Evolutionary conservation across 30 jellyfish, hydroid and myxozoan species (phyloP).

Genomic region (Turritopsis rubra): DNA sequence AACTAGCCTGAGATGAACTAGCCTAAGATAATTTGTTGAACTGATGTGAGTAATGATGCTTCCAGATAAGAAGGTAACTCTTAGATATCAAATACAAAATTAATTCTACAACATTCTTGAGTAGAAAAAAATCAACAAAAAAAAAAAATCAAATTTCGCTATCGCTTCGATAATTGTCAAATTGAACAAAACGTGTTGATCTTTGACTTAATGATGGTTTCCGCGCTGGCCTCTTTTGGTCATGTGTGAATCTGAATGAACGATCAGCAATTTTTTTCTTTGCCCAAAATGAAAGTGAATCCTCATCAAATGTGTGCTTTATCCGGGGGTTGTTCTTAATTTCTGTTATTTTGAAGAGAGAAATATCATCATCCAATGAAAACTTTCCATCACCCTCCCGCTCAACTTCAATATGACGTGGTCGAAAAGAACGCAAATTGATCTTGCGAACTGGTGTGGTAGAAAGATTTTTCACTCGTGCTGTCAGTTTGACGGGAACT

Average conservation of each 20-base stretch:
- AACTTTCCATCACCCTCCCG: not conserved
- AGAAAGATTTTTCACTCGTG: slow-evolving; percentile 17
- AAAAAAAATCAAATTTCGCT: not conserved
- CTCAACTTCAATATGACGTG: not conserved
- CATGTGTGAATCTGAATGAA: not conserved
- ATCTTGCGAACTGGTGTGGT: not conserved
- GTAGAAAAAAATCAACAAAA: not conserved
- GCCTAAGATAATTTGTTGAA: no score
- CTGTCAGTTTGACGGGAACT: slow-evolving; percentile 17
- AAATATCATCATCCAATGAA: not conserved
- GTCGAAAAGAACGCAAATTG: slow-evolving; percentile 1
- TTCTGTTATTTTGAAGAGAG: not conserved
- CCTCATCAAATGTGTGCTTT: not conserved
- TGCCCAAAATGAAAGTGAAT: not conserved
- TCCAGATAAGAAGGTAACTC: no score
- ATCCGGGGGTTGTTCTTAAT: not conserved
- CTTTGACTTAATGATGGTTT: not conserved
- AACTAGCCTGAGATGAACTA: no score
- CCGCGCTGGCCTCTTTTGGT: not conserved
- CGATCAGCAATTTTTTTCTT: not conserved
- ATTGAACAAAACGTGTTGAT: not conserved
- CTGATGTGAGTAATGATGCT: no score
- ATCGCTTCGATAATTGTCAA: not conserved
- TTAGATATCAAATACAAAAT: no score
- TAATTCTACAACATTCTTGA: not conserved